Evolutionary conservation across 37 sponge, comb jelly and placozoan genomes (phyloP).

Genomic region (Spongilla lacustris): DNA sequence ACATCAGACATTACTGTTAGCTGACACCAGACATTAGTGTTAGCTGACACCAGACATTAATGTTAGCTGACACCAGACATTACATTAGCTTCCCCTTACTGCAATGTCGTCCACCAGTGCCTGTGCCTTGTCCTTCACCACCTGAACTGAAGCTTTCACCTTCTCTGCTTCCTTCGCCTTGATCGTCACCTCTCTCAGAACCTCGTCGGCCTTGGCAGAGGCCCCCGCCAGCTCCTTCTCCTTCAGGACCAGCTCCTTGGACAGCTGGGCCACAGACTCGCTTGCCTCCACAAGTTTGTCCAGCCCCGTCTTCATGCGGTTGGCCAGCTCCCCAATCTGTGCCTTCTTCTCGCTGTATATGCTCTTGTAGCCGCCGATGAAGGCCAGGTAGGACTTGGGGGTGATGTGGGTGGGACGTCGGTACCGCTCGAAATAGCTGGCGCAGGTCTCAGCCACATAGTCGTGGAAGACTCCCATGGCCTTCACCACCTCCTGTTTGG

Average conservation of each 20-base stretch:
- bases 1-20: no score
- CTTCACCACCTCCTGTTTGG: conserved; percentile 89
- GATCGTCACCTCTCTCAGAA: conserved; percentile 91
- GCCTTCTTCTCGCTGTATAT: conserved; percentile 87
- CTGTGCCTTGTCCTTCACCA: conserved; percentile 98
- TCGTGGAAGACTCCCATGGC: conserved; percentile 99
- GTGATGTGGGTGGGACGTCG: conserved; percentile 97
- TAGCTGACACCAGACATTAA: not conserved
- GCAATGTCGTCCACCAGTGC: conserved; percentile 95
- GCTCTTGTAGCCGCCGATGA: conserved; percentile 94
- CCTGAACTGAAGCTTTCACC: conserved; percentile 94
- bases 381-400: conserved; percentile 99
- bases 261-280: conserved; percentile 88
- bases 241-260: conserved; percentile 90
- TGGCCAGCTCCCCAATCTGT: conserved; percentile 87
- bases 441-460: conserved; percentile 92
- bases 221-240: conserved; percentile 99
- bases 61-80: not conserved
- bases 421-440: conserved; percentile 93
- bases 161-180: conserved; percentile 98
- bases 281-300: conserved; percentile 97
- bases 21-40: not conserved
- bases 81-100: conserved; percentile 27
- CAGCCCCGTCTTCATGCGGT: conserved; percentile 93
- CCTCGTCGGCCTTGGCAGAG: conserved; percentile 89